Evolutionary conservation across 2,113 vertebrate genomes (phyloP), one percentile per base, ranked within the genome.

Genomic region (Alexandromys fortis): DNA sequence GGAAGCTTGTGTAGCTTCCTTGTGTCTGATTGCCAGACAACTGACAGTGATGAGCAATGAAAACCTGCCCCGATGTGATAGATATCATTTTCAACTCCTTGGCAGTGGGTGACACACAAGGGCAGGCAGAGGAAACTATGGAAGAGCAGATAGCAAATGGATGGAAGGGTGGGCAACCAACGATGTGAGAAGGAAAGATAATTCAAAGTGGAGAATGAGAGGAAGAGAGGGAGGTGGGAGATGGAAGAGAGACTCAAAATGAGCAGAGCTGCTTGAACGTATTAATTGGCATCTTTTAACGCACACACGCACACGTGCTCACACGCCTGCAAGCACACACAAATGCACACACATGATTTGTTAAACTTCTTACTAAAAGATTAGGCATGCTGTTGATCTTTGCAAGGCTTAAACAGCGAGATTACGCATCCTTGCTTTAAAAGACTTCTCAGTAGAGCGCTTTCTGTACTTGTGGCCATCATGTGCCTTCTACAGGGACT

Each of bases 1-100:
- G 78, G 61, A 55, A 79, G 52, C 58, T 78, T 12, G 2, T 55
- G 22, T 45, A 82, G 88, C 45, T 96, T 96, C 55, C 42, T 70
- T 68, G 33, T 28, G 24, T 73, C 89, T 90, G 49, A 47, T 89
- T n/a, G 58, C 77, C 28, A 52, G 67, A 90, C 2, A 78, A 61
- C 68, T 91, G 90, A 81, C 90, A 30, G 16, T 94, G 85, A 96
- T 22, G 70, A 78, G 76, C 58, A 83, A 47, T 78, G 94, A 94
- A 95, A 95, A 97, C 52, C 45, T 94, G 79, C 63, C 83, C 94
- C 1, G 0, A 21, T 73, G 38, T 95, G 89, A 93, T 93, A 92
- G 94, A 82, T 67, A 93, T 24, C 61, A 91, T 89, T 94, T 91
- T 77, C 17, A 21, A 26, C 58, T 92, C 45, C 21, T 79, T 89